phyloP scores from a whole-genome alignment of 2,888 invertebrate genomes.

The Phyllotreta striolata region DNA sequence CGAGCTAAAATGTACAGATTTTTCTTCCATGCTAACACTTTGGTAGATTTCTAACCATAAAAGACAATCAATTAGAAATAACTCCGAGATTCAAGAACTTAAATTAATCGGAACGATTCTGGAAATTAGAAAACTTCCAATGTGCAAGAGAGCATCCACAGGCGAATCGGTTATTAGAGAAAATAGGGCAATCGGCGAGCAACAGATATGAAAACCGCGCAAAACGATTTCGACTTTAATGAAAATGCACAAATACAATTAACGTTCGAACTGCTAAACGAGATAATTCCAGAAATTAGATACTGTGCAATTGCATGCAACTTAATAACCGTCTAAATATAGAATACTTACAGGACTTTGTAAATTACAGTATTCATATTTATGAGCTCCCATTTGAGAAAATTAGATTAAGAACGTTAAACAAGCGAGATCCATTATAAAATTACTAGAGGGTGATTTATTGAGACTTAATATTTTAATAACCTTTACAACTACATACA shows the following conservation, averaged over 20 bases:
- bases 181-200: slow-evolving; percentile 9
- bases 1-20: too few relatives aligned
- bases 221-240: neutral
- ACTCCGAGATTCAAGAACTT: neutral
- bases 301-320: neutral
- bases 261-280: slow-evolving; percentile 7
- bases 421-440: too few relatives aligned
- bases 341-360: neutral
- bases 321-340: slow-evolving; percentile 4
- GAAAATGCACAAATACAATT: slow-evolving; percentile 8
- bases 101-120: neutral
- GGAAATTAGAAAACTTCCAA: neutral
- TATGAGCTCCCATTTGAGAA: too few relatives aligned
- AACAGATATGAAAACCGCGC: slow-evolving; percentile 7
- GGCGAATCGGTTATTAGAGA: slow-evolving; percentile 14
- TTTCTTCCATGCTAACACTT: too few relatives aligned
- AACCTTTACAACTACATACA: too few relatives aligned
- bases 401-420: too few relatives aligned
- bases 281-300: slow-evolving; percentile 12
- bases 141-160: neutral
- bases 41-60: too few relatives aligned
- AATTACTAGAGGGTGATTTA: too few relatives aligned
- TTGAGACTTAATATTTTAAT: too few relatives aligned
- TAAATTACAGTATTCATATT: neutral
- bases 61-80: too few relatives aligned